Conservation (phyloP, 2,888 invertebrate genomes). For the Brassicogethes aeneus region DNA sequence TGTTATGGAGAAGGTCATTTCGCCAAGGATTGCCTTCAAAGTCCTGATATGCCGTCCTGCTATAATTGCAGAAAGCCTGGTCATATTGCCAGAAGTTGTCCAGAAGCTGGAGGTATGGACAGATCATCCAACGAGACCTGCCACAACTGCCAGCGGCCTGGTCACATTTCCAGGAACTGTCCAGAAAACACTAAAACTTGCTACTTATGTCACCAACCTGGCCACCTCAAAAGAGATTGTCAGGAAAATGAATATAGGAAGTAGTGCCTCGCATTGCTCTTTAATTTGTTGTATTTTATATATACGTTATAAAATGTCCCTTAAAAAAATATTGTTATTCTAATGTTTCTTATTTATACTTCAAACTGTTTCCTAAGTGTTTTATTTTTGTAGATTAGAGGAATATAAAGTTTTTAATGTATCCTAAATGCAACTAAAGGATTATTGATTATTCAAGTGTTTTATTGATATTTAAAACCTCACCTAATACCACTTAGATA, state of each 20-base stretch:
- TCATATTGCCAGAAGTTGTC: conserved; percentile 82
- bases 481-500: too few species aligned
- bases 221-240: conserved; percentile 86
- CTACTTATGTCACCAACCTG: conserved; percentile 87
- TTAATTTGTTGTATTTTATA: conserved; percentile 17
- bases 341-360: conserved; percentile 15
- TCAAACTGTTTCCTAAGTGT: conserved; percentile 13
- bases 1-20: conserved; percentile 91
- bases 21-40: conserved; percentile 86
- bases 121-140: conserved; percentile 54
- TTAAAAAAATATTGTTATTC: conserved; percentile 14
- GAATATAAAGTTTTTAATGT: conserved; percentile 10
- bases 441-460: conserved; percentile 3
- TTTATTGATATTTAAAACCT: too few species aligned
- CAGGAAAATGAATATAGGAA: conserved; percentile 66
- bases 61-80: conserved; percentile 94
- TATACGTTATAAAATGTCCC: conserved; percentile 18
- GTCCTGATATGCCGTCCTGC: conserved; percentile 71
- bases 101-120: conserved; percentile 52
- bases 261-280: conserved; percentile 22
- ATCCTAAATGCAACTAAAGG: conserved; percentile 11
- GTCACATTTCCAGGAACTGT: conserved; percentile 84
- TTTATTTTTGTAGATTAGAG: conserved; percentile 12
- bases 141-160: conserved; percentile 91
- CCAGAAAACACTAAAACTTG: conserved; percentile 80